Percentiles rank a stretch among this genome's conserved stretches.
Evolutionary conservation across 2,888 invertebrate species (phyloP).

Genomic region (Idaea straminata): DNA sequence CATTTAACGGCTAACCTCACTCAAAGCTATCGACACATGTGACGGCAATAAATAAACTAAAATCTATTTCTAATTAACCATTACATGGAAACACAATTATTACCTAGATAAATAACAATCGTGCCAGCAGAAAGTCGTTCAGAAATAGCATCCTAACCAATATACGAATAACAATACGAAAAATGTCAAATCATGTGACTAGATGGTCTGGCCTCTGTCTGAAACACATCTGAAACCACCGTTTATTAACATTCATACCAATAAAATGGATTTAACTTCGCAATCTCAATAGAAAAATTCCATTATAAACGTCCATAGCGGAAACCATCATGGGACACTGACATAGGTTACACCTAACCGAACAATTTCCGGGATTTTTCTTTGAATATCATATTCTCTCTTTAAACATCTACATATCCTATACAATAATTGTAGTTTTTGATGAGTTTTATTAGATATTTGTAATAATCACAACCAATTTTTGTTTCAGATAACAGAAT

Average conservation of each 20-base stretch:
- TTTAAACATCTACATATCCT: not conserved
- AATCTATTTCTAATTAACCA: not conserved
- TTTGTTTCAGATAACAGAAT: slow-evolving; percentile 78
- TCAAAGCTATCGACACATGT: not conserved
- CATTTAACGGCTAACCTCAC: not conserved
- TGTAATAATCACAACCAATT: not conserved
- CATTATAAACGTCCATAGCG: slow-evolving; percentile 13
- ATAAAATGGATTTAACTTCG: slow-evolving; percentile 10
- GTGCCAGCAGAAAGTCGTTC: slow-evolving; percentile 25
- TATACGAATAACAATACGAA: slow-evolving; percentile 35
- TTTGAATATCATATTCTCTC: not conserved
- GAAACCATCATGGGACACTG: slow-evolving; percentile 17
- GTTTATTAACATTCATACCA: slow-evolving; percentile 11
- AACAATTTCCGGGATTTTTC: slow-evolving; percentile 10
- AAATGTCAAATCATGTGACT: not conserved
- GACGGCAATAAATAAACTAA: not conserved
- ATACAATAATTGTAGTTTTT: too few species aligned
- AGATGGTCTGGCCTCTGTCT: not conserved
- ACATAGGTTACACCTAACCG: slow-evolving; percentile 12
- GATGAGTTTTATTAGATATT: not conserved
- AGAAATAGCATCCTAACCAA: slow-evolving; percentile 36
- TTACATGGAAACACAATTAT: slow-evolving; percentile 24
- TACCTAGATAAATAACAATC: slow-evolving; percentile 31
- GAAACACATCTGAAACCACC: slow-evolving; percentile 20
- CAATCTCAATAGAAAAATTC: slow-evolving; percentile 10